phyloP scores from a whole-genome alignment of 2,797 vertebrate genomes.

The Halcyon chelicuti region DNA sequence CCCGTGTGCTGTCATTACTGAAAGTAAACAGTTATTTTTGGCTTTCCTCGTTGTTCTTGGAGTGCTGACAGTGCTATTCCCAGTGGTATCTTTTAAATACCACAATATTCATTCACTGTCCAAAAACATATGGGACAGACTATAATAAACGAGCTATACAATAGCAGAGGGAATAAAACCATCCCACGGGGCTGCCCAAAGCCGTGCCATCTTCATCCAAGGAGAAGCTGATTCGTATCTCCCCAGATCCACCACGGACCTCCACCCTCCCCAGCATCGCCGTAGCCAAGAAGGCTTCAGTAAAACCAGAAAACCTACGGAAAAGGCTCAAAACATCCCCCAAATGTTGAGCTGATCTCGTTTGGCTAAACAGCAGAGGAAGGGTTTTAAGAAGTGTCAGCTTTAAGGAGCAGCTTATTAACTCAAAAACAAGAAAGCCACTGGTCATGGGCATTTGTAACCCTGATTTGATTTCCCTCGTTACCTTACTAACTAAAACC shows the following conservation, averaged over 20 bases:
- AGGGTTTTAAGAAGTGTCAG: background rate
- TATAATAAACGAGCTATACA: conserved; percentile 9
- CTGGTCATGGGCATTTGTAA: background rate
- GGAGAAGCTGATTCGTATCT: background rate
- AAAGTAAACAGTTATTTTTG: conserved; percentile 68
- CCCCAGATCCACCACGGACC: background rate
- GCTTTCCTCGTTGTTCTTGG: conserved; percentile 57
- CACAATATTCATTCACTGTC: background rate
- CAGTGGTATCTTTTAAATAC: conserved; percentile 50
- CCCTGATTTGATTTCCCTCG: background rate
- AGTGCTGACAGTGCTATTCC: conserved; percentile 60
- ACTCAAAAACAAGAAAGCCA: background rate
- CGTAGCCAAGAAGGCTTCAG: background rate
- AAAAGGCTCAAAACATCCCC: background rate
- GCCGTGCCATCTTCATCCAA: background rate
- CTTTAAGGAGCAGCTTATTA: background rate
- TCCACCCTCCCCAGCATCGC: background rate
- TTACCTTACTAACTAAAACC: background rate
- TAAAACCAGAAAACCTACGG: background rate
- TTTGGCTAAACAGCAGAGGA: background rate
- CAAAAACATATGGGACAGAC: conserved; percentile 33
- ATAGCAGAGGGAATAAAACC: background rate
- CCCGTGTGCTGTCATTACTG: conserved; percentile 4
- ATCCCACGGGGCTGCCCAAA: background rate
- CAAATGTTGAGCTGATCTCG: background rate